phyloP scores from a whole-genome alignment of 2,797 vertebrate genomes.

The Uromys caudimaculatus region DNA sequence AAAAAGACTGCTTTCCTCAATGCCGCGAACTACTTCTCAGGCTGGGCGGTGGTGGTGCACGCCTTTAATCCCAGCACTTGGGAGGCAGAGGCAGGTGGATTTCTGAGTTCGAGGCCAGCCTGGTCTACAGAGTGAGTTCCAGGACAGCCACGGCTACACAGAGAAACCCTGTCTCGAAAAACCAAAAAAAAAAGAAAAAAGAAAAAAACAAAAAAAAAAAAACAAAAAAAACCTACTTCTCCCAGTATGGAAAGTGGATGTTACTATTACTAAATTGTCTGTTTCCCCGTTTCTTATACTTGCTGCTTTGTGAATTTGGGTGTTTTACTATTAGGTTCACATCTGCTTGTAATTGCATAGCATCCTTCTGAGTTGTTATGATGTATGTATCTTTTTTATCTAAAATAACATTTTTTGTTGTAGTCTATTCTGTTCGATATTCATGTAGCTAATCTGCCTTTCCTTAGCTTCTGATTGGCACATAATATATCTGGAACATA shows the following conservation, averaged over 20 bases:
- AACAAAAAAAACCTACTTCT: too few relatives aligned
- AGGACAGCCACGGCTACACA: too few relatives aligned
- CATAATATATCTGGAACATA: neutral
- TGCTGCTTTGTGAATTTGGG: slow-evolving; percentile 41
- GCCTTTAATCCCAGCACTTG: too few relatives aligned
- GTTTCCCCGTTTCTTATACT: neutral
- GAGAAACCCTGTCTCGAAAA: too few relatives aligned
- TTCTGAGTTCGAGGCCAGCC: too few relatives aligned
- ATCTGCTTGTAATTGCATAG: neutral
- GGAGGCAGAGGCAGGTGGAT: too few relatives aligned
- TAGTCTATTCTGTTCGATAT: neutral
- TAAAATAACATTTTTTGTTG: neutral
- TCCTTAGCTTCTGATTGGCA: neutral
- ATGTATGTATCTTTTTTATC: neutral
- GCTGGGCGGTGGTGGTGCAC: too few relatives aligned
- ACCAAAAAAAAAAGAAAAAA: too few relatives aligned
- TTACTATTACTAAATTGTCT: neutral
- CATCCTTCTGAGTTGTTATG: neutral
- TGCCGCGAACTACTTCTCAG: too few relatives aligned
- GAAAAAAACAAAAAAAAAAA: too few relatives aligned
- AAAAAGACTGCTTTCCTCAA: neutral
- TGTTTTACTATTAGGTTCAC: neutral
- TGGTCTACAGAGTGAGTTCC: too few relatives aligned
- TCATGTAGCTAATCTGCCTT: neutral
- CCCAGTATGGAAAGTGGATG: neutral